Evolutionary conservation across 2,888 invertebrate genomes (phyloP), one percentile per base, ranked within the genome.

Genomic region (Therioaphis trifolii): DNA sequence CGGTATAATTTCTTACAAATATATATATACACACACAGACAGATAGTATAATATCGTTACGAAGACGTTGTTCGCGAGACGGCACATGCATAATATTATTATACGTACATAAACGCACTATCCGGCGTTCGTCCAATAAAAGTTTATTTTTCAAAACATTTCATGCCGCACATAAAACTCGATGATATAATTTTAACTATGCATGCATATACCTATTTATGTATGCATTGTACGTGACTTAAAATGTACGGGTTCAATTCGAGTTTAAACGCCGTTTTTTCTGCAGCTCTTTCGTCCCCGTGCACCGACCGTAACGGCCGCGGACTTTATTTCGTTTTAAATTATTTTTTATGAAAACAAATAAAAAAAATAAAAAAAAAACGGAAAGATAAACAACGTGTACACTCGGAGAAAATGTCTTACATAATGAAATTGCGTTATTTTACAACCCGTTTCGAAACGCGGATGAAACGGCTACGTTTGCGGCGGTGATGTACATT

Each of bases 351-450:
- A 52, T 11, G 7, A 2, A 72, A 15, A 72, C 49, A 4, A 71
- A 35, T 46, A 27, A 52, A 15, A 14, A 63, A 18, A 72, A 75
- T 2, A n/a, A 43, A 11, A 35, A n/a, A n/a, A n/a, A n/a, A n/a
- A n/a, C n/a, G n/a, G n/a, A n/a, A n/a, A n/a, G n/a, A n/a, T n/a
- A n/a, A 21, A 74, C 27, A 61, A 24, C 24, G 9, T n/a, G 18
- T 7, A 27, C 14, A 29, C 15, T 21, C 14, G 18, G 27, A 24
- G 18, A n/a, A 43, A 58, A 75, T 61, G 61, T 61, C 61, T 61
- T 27, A n/a, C 61, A 61, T 43, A 27, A 58, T 55, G 27, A 58
- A 58, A 75, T 75, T 7, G n/a, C 43, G n/a, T 75, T 43, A 24
- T n/a, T n/a, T n/a, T 75, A 27, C 43, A 27, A 12, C 0, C 29